These are phyloP conservation scores for Amorpha juglandis DNA, from an alignment of 2,888 invertebrate genomes.

Conservation along the genomic window DNA sequence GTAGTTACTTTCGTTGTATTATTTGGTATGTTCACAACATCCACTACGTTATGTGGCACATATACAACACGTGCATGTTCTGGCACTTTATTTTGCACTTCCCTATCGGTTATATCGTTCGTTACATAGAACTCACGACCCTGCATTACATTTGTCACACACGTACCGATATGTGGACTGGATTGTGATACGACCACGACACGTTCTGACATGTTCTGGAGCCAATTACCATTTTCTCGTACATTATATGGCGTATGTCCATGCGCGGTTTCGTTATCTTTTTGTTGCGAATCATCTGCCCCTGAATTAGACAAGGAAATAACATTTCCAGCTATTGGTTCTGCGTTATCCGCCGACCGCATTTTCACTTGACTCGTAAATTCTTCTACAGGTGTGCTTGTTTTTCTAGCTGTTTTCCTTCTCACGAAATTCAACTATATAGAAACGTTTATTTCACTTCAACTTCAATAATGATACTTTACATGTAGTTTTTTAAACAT, in stretches of 20 bases:
- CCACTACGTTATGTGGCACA: not conserved
- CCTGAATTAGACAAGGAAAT: not conserved
- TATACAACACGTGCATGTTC: not conserved
- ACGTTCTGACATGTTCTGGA: not conserved
- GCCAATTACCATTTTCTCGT: not conserved
- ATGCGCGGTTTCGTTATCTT: not conserved
- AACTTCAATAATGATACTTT: not conserved
- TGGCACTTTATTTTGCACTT: not conserved
- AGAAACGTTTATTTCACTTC: too few species aligned
- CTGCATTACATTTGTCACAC: slow-evolving; percentile 9
- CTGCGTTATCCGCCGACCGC: not conserved
- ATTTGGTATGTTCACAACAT: not conserved
- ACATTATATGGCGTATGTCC: not conserved
- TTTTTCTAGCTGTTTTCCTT: not conserved
- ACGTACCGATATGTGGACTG: not conserved
- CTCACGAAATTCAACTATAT: too few species aligned
- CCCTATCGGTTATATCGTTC: not conserved
- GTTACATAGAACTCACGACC: not conserved
- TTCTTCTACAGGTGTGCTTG: too few species aligned
- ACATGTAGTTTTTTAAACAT: not conserved
- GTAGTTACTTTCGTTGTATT: not conserved
- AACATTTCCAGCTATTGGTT: not conserved
- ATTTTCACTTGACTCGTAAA: not conserved
- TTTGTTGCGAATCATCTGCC: not conserved
- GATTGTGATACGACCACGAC: slow-evolving; percentile 1